Conservation (phyloP, 2,797 vertebrate genomes). For the Xenentodon cancila region DNA sequence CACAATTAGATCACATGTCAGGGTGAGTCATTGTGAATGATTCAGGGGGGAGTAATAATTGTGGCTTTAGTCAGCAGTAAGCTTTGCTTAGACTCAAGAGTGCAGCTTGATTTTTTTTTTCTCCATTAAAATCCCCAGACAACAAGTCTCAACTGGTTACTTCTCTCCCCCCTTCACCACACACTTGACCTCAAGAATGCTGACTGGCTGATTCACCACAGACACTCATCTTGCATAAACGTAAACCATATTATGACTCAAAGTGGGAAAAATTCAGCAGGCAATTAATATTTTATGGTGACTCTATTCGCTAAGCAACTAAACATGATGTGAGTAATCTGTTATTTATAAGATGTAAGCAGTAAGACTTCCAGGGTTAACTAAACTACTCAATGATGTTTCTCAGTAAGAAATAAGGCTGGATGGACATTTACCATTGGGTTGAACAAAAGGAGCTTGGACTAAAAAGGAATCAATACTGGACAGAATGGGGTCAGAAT, state of each 20-base stretch:
- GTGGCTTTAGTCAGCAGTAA: slow-evolving; percentile 46
- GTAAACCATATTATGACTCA: slow-evolving; percentile 53
- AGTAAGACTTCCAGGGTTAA: slow-evolving; percentile 8
- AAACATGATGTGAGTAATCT: slow-evolving; percentile 33
- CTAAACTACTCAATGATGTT: slow-evolving; percentile 4
- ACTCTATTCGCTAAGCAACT: slow-evolving; percentile 14
- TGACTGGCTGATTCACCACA: slow-evolving; percentile 64
- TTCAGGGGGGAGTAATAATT: slow-evolving; percentile 60
- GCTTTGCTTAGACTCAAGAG: slow-evolving; percentile 43
- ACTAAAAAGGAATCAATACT: slow-evolving; percentile 56
- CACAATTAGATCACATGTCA: slow-evolving; percentile 52
- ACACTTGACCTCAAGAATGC: slow-evolving; percentile 75
- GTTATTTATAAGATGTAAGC: slow-evolving; percentile 18
- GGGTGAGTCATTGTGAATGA: slow-evolving; percentile 57
- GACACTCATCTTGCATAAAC: slow-evolving; percentile 51
- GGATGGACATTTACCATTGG: slow-evolving; percentile 43
- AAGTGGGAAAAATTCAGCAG: slow-evolving; percentile 44
- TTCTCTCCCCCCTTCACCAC: slow-evolving; percentile 51
- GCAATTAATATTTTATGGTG: slow-evolving; percentile 48
- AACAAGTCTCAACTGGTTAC: slow-evolving; percentile 71
- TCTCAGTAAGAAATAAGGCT: slow-evolving; percentile 7
- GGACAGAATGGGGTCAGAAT: slow-evolving; percentile 64
- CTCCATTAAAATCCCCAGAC: slow-evolving; percentile 62
- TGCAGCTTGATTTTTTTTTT: slow-evolving; percentile 63
- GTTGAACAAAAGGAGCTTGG: slow-evolving; percentile 39